Conservation (phyloP, 1,140 invertebrate species). For the Phortica variegata region DNA sequence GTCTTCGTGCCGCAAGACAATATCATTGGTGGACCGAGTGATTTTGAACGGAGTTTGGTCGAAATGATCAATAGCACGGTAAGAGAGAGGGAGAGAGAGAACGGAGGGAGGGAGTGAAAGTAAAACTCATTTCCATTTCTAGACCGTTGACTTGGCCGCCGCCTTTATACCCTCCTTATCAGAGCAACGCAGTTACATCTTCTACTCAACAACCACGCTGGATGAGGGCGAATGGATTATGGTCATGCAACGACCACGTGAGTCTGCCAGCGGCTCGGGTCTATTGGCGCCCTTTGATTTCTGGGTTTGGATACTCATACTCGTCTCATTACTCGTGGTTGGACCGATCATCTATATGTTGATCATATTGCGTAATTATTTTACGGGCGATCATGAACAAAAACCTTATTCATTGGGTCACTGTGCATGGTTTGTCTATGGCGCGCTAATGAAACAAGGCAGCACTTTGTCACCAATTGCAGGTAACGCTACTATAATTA, state of each 20-base stretch:
- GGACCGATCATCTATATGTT: slow-evolving; percentile 78
- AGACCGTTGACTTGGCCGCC: slow-evolving; percentile 76
- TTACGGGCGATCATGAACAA: slow-evolving; percentile 61
- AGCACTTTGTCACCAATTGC: slow-evolving; percentile 74
- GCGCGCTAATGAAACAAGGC: slow-evolving; percentile 84
- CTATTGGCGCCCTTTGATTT: slow-evolving; percentile 76
- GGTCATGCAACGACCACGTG: slow-evolving; percentile 74
- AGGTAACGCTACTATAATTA: slow-evolving; percentile 61
- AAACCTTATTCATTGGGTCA: slow-evolving; percentile 65
- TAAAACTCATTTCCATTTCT: background rate
- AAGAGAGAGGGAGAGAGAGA: slow-evolving; percentile 9
- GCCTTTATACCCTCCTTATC: slow-evolving; percentile 73
- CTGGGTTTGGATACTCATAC: slow-evolving; percentile 76
- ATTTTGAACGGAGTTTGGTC: slow-evolving; percentile 63
- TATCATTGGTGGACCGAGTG: slow-evolving; percentile 52
- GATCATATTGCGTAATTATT: slow-evolving; percentile 64
- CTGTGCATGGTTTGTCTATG: slow-evolving; percentile 85
- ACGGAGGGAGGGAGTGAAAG: too few species aligned
- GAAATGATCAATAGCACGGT: slow-evolving; percentile 56
- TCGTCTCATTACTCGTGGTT: slow-evolving; percentile 69
- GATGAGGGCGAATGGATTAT: slow-evolving; percentile 76
- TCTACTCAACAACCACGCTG: slow-evolving; percentile 65
- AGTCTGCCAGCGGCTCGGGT: slow-evolving; percentile 79
- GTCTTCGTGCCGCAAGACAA: slow-evolving; percentile 65
- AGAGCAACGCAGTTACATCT: slow-evolving; percentile 61